Conservation (phyloP, 2,797 vertebrate genomes). For the Propithecus deckenii region DNA sequence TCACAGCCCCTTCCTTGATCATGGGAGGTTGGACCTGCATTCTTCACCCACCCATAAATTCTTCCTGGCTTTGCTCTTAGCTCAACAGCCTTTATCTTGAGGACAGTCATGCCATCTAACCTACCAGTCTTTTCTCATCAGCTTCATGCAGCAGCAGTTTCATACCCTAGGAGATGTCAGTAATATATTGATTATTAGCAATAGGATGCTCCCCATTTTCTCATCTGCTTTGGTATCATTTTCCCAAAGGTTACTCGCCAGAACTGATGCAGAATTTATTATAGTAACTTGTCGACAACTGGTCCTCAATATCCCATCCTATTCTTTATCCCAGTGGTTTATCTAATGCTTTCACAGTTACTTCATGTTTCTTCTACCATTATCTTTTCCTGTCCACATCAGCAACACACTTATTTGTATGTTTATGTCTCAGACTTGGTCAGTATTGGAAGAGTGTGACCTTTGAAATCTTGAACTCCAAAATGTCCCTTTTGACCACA, state of each 20-base stretch:
- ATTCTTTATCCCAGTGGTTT: neutral
- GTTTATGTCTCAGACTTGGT: neutral
- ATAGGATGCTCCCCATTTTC: neutral
- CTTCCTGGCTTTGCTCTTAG: neutral
- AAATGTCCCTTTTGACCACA: slow-evolving; percentile 22
- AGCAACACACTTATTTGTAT: neutral
- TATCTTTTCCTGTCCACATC: neutral
- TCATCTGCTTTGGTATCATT: neutral
- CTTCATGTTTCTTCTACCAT: neutral
- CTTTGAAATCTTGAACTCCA: neutral
- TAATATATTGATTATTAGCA: neutral
- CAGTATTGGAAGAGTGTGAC: neutral
- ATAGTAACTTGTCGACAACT: neutral
- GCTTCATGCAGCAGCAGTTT: neutral
- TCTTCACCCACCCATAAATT: neutral
- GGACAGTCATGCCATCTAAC: neutral
- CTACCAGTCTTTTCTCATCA: neutral
- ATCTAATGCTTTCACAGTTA: neutral
- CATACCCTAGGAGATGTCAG: neutral
- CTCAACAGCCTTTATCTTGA: neutral
- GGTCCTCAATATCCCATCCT: neutral
- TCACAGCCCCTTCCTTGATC: neutral
- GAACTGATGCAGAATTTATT: neutral
- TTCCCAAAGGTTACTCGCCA: neutral
- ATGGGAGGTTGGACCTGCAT: neutral